Conservation (phyloP, 2,113 vertebrate genomes). For the Rhabdomys dilectus region DNA sequence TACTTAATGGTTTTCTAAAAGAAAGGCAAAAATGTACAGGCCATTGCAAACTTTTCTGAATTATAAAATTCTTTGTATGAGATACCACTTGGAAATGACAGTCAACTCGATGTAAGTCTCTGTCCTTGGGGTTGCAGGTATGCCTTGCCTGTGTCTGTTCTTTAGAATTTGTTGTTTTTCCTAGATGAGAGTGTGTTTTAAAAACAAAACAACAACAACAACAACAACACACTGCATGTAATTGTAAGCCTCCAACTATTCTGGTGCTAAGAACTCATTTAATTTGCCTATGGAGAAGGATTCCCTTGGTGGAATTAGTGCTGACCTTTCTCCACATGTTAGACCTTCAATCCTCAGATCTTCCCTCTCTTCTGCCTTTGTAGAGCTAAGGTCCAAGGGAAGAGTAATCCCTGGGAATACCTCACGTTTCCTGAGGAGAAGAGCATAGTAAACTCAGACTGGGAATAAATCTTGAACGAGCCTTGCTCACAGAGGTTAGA, state of each 20-base stretch:
- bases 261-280: background rate
- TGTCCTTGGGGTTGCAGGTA: slow-evolving; percentile 57
- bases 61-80: background rate
- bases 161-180: background rate
- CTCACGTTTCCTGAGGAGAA: background rate
- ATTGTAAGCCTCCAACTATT: background rate
- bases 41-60: background rate
- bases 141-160: background rate
- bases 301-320: accelerated
- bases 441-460: background rate
- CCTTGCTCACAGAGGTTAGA: background rate
- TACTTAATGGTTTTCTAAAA: slow-evolving; percentile 13
- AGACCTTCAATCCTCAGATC: background rate
- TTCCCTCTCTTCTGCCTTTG: background rate
- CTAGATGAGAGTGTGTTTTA: too few species aligned
- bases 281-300: background rate
- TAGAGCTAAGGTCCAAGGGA: background rate
- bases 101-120: slow-evolving; percentile 72
- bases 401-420: background rate
- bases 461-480: background rate
- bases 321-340: background rate
- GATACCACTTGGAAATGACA: background rate
- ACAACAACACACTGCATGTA: background rate
- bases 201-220: background rate
- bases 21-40: background rate